A percentile compares a stretch with the other conserved stretches of the same genome.
Conservation (phyloP, 2,888 invertebrate genomes). For the Epinotia bilunana region DNA sequence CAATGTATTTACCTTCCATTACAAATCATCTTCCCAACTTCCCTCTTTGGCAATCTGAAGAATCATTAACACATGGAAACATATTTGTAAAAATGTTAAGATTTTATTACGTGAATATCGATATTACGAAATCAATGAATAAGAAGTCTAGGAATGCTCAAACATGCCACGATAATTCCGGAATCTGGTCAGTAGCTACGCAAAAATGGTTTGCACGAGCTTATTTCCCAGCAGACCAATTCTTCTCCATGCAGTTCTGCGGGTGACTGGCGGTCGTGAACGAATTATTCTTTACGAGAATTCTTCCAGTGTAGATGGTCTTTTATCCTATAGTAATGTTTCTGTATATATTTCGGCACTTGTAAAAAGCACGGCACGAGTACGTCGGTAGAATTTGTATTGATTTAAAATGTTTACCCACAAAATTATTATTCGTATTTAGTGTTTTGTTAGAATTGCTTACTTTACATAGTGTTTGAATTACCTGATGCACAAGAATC, state of each 20-base stretch:
- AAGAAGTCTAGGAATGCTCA: too few species aligned
- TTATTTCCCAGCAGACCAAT: background rate
- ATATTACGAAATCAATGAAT: too few species aligned
- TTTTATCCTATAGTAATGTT: background rate
- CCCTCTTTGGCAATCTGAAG: too few species aligned
- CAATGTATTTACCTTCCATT: too few species aligned
- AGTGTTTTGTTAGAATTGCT: conserved; percentile 32
- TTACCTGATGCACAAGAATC: background rate
- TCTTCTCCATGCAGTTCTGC: background rate
- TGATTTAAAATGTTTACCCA: background rate
- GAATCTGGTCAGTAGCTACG: too few species aligned
- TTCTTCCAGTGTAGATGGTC: background rate
- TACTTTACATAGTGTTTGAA: background rate
- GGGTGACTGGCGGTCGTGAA: background rate
- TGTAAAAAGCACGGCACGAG: conserved; percentile 35
- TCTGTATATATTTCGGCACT: conserved; percentile 30
- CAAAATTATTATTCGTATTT: conserved; percentile 3
- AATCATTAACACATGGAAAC: too few species aligned
- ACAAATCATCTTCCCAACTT: too few species aligned
- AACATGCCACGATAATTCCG: too few species aligned
- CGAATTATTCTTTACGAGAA: background rate
- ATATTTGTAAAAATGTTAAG: too few species aligned
- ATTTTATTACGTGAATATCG: too few species aligned
- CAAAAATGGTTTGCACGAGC: too few species aligned
- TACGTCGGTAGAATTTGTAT: conserved; percentile 23